A percentile compares a stretch with the other conserved stretches of the same genome.
Conservation (phyloP, 2,113 vertebrate species). For the Excalfactoria chinensis region DNA sequence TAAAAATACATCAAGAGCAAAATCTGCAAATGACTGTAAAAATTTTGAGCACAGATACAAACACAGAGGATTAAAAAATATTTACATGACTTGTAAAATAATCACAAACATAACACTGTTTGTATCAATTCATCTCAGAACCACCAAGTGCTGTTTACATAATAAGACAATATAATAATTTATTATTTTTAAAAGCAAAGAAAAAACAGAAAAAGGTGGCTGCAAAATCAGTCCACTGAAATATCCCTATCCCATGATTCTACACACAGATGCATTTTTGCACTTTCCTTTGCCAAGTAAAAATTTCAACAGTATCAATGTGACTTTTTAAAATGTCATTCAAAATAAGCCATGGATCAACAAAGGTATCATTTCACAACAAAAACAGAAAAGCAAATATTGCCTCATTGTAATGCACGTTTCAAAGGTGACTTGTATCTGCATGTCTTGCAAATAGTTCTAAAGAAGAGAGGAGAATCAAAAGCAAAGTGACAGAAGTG, state of each 20-base stretch:
- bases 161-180: too few species aligned
- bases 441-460: neutral
- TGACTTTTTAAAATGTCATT: neutral
- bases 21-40: neutral
- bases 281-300: constrained; percentile 35
- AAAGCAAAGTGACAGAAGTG: neutral
- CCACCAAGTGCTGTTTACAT: neutral
- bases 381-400: constrained; percentile 36
- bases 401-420: neutral
- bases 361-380: neutral
- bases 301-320: neutral
- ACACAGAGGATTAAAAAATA: neutral
- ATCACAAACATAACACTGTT: neutral
- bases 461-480: neutral
- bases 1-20: neutral
- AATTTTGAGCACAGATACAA: neutral
- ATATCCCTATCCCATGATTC: neutral
- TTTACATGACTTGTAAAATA: neutral
- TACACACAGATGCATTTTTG: constrained; percentile 31
- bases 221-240: neutral
- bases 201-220: neutral
- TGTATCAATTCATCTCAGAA: neutral
- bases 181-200: too few species aligned
- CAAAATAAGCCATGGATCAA: constrained; percentile 28
- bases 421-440: constrained; percentile 24